These are phyloP conservation scores for Calliphora vomitoria DNA, from an alignment of 2,888 invertebrate species.

Conservation along the genomic window DNA sequence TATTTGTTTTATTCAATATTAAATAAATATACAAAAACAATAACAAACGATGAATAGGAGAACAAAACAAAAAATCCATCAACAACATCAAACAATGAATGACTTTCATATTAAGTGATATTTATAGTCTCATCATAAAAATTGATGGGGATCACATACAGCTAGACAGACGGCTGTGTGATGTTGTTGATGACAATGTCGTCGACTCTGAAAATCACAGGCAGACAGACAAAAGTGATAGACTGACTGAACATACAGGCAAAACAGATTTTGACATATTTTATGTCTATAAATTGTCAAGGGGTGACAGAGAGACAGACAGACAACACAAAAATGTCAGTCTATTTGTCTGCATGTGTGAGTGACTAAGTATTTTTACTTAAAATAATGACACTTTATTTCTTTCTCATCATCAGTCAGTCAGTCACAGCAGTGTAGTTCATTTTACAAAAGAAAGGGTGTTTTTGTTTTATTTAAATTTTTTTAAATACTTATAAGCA, in stretches of 20 bases:
- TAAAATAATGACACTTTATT: slow-evolving; percentile 28
- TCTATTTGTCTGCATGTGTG: slow-evolving; percentile 14
- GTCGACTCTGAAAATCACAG: slow-evolving; percentile 24
- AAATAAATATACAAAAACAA: not conserved
- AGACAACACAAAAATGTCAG: slow-evolving; percentile 14
- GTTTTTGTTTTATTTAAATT: not conserved
- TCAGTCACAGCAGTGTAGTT: slow-evolving; percentile 13
- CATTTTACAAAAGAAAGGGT: not conserved
- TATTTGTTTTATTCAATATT: not conserved
- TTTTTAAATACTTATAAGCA: not conserved
- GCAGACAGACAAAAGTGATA: slow-evolving; percentile 31
- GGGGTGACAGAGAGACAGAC: slow-evolving; percentile 33
- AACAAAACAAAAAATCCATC: not conserved
- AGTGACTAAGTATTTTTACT: slow-evolving; percentile 4
- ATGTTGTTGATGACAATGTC: not conserved
- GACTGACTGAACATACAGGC: not conserved
- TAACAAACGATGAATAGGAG: not conserved
- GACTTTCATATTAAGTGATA: slow-evolving; percentile 40
- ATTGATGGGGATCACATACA: slow-evolving; percentile 58
- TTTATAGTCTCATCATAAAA: slow-evolving; percentile 65
- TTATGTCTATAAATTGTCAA: slow-evolving; percentile 55
- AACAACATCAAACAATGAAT: not conserved
- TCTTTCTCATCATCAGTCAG: not conserved
- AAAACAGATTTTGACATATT: slow-evolving; percentile 52
- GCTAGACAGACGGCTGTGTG: slow-evolving; percentile 6